phyloP scores from a whole-genome alignment of 2,797 vertebrate species.

The Podargus strigoides region DNA sequence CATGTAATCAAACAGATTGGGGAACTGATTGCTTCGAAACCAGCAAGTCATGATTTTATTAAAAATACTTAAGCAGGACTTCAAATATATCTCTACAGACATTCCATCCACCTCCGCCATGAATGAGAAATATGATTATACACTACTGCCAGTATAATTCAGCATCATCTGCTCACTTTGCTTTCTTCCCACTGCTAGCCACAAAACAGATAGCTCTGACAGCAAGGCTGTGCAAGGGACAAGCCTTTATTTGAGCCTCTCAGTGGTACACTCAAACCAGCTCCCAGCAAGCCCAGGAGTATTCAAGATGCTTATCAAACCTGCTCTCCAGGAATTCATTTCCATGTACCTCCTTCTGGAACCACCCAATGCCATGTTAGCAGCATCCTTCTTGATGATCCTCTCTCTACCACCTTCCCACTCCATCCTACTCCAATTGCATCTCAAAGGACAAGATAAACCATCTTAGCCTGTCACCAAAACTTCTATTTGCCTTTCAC shows the following conservation, averaged over 20 bases:
- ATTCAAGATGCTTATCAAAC: background rate
- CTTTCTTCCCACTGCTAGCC: conserved; percentile 1
- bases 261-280: background rate
- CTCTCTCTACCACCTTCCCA: background rate
- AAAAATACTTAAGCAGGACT: conserved; percentile 7
- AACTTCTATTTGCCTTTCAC: background rate
- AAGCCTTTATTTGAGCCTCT: background rate
- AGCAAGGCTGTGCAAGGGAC: background rate
- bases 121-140: conserved; percentile 16
- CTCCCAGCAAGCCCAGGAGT: background rate
- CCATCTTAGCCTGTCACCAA: background rate
- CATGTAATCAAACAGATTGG: background rate
- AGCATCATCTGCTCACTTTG: background rate
- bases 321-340: background rate
- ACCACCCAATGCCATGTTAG: background rate
- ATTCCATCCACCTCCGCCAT: background rate
- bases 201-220: background rate
- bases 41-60: conserved; percentile 2
- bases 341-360: background rate
- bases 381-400: background rate
- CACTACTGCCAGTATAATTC: background rate
- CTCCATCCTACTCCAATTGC: background rate
- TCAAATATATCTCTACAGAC: conserved; percentile 10
- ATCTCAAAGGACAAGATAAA: background rate
- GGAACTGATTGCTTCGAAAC: background rate